phyloP scores from a whole-genome alignment of 2,113 vertebrate genomes.

The Cololabis saira region DNA sequence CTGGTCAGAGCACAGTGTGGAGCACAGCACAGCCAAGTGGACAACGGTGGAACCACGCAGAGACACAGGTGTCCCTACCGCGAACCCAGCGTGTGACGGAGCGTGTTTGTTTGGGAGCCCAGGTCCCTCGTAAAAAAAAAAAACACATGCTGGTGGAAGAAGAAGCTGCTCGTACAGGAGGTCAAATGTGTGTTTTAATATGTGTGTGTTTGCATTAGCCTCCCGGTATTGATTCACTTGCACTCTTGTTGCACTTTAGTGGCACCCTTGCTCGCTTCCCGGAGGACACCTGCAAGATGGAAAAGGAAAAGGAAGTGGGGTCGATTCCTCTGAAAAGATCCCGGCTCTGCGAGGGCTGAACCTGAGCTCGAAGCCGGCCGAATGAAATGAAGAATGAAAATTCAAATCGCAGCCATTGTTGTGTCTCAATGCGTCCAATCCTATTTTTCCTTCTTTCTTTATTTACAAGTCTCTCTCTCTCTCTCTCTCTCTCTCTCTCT shows the following conservation, averaged over 20 bases:
- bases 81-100: conserved; percentile 38
- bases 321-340: conserved; percentile 51
- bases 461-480: conserved; percentile 50
- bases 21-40: conserved; percentile 83
- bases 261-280: conserved; percentile 64
- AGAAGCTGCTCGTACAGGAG: conserved; percentile 22
- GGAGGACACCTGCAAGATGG: conserved; percentile 70
- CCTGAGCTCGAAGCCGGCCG: background rate
- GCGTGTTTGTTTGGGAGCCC: conserved; percentile 29
- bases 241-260: conserved; percentile 66
- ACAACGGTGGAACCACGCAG: conserved; percentile 73
- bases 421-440: conserved; percentile 19
- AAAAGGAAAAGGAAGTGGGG: conserved; percentile 38
- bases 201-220: conserved; percentile 46
- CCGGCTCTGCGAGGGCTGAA: conserved; percentile 5
- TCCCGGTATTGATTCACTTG: conserved; percentile 67
- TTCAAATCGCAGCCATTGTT: conserved; percentile 34
- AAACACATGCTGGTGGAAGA: conserved; percentile 1
- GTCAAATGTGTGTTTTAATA: conserved; percentile 14
- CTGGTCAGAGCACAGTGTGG: conserved; percentile 75
- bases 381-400: conserved; percentile 26
- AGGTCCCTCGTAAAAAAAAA: conserved; percentile 8
- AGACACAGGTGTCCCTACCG: conserved; percentile 67
- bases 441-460: conserved; percentile 26
- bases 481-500: conserved; percentile 7